phyloP scores from a whole-genome alignment of 2,797 vertebrate genomes.

The Malacoctenus gilli region DNA sequence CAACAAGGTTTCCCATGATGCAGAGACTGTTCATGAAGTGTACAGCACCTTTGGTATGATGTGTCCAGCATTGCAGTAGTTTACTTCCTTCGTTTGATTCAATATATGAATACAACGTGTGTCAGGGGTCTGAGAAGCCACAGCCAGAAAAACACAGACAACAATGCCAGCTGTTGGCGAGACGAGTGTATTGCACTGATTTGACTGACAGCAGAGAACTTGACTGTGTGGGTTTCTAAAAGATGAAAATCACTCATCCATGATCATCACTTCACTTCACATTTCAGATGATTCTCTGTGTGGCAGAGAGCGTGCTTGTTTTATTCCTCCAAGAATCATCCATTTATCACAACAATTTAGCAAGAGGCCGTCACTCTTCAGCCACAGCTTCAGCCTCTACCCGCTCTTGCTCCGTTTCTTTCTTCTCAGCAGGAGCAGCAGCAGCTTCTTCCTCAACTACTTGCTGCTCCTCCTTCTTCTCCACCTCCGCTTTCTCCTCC shows the following conservation, averaged over 20 bases:
- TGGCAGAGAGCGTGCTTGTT: too few relatives aligned
- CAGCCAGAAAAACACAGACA: not conserved
- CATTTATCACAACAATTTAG: not conserved
- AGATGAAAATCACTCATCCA: too few relatives aligned
- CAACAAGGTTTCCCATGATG: not conserved
- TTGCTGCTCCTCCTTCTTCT: slow-evolving; percentile 24
- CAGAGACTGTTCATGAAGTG: slow-evolving; percentile 7
- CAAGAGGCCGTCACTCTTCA: slow-evolving; percentile 41
- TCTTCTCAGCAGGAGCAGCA: slow-evolving; percentile 20
- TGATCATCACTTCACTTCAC: too few relatives aligned
- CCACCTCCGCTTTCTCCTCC: slow-evolving; percentile 7
- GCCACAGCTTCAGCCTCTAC: slow-evolving; percentile 46
- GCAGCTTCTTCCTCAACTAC: not conserved
- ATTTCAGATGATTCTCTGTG: too few relatives aligned
- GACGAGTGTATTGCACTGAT: slow-evolving; percentile 16
- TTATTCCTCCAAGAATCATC: too few relatives aligned
- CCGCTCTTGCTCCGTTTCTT: slow-evolving; percentile 36
- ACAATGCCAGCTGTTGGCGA: slow-evolving; percentile 46
- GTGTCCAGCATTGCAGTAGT: not conserved
- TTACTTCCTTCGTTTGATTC: too few relatives aligned
- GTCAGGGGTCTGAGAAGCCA: too few relatives aligned
- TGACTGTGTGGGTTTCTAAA: too few relatives aligned
- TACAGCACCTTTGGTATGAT: slow-evolving; percentile 21
- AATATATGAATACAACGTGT: too few relatives aligned
- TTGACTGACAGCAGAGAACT: too few relatives aligned